A percentile compares a stretch with the other conserved stretches of the same genome.
These are phyloP conservation scores for Latheticus oryzae DNA, from an alignment of 2,888 invertebrate genomes.

Conservation along the genomic window DNA sequence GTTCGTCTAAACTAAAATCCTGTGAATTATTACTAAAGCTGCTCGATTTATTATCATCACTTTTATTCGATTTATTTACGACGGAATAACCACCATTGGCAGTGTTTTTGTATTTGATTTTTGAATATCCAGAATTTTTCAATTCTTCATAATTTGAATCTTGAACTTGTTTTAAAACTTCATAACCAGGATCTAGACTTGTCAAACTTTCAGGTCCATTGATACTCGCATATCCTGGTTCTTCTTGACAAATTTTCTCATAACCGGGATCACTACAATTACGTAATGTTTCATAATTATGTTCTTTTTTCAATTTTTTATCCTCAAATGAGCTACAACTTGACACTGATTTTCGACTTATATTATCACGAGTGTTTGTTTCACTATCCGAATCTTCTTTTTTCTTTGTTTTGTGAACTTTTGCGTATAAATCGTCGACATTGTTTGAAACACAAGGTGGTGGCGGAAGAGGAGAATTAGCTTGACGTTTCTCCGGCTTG, in stretches of 20 bases:
- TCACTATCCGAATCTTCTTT: conserved; percentile 46
- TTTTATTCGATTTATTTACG: conserved; percentile 66
- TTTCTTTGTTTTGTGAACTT: conserved; percentile 77
- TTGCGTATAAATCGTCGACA: conserved; percentile 91
- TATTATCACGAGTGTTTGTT: conserved; percentile 38
- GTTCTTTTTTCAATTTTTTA: conserved; percentile 58
- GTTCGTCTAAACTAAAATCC: conserved; percentile 67
- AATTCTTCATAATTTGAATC: conserved; percentile 87
- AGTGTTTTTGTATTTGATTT: conserved; percentile 50
- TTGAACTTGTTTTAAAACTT: conserved; percentile 69
- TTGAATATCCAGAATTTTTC: conserved; percentile 63
- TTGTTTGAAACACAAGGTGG: conserved; percentile 71
- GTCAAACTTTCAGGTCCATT: conserved; percentile 73
- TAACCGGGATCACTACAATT: conserved; percentile 58
- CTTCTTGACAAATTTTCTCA: conserved; percentile 60
- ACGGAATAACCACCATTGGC: conserved; percentile 67
- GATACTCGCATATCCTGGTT: conserved; percentile 60
- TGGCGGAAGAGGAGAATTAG: conserved; percentile 88
- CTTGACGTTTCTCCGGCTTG: conserved; percentile 90
- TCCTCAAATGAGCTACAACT: conserved; percentile 33
- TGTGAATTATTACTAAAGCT: conserved; percentile 67
- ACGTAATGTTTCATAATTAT: conserved; percentile 74
- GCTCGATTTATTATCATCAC: conserved; percentile 64
- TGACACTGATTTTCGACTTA: conserved; percentile 32
- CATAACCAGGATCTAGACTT: conserved; percentile 78